phyloP scores from a whole-genome alignment of 2,113 vertebrate genomes.

The Clarias batrachus region DNA sequence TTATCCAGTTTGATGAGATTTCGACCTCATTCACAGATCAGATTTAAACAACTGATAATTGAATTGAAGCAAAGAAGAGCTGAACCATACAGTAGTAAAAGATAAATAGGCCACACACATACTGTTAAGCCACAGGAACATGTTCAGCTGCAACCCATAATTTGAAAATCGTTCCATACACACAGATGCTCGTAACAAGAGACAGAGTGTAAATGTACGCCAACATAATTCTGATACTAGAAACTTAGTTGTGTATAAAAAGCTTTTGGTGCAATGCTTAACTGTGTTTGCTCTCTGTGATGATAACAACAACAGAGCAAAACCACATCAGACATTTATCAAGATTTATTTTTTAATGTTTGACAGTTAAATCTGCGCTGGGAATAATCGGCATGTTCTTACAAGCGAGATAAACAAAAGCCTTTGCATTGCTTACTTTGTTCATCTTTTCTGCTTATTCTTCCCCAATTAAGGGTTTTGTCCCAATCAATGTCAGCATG shows the following conservation, averaged over 20 bases:
- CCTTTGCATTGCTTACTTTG: not conserved
- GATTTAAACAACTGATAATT: not conserved
- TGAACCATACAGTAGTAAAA: not conserved
- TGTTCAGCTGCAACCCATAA: not conserved
- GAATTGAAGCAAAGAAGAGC: not conserved
- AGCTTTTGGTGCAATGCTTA: not conserved
- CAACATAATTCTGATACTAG: not conserved
- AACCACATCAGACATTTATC: conserved; percentile 3
- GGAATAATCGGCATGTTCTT: not conserved
- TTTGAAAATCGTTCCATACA: conserved; percentile 4
- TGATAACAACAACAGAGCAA: not conserved
- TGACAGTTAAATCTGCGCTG: conserved; percentile 1
- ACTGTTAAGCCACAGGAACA: not conserved
- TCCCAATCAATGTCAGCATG: not conserved
- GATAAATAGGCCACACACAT: not conserved
- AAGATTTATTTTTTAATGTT: not conserved
- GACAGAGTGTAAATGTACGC: not conserved
- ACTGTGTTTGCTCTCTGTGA: not conserved
- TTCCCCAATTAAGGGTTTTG: not conserved
- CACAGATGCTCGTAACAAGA: not conserved
- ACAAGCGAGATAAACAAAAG: conserved; percentile 3
- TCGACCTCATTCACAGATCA: not conserved
- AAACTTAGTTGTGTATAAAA: not conserved
- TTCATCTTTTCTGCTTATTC: not conserved
- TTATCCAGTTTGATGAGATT: not conserved